A percentile compares a stretch with the other conserved stretches of the same genome.
phyloP scores from a whole-genome alignment of 2,113 vertebrate genomes.

The Anhinga anhinga region DNA sequence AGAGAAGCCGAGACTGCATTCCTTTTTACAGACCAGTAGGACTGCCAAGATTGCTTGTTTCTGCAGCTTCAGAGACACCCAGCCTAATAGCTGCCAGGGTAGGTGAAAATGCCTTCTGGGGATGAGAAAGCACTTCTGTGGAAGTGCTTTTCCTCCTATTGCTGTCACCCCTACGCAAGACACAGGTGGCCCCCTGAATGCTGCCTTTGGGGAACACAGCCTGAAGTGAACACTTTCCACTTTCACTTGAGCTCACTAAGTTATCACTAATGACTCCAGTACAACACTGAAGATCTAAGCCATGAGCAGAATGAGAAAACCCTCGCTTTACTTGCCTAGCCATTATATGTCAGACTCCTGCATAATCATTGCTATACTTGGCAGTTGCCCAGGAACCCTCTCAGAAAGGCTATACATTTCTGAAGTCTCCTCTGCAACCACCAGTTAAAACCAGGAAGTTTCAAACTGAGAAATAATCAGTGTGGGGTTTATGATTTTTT shows the following conservation, averaged over 20 bases:
- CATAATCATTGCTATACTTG: neutral
- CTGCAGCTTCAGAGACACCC: neutral
- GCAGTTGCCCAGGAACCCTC: neutral
- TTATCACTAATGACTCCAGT: neutral
- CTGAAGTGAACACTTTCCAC: neutral
- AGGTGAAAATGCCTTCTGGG: neutral
- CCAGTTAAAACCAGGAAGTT: neutral
- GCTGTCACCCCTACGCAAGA: neutral
- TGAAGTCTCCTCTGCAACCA: neutral
- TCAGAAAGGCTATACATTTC: neutral
- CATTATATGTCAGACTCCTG: neutral
- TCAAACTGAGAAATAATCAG: neutral
- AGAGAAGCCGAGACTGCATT: neutral
- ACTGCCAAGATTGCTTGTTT: neutral
- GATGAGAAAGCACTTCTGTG: neutral
- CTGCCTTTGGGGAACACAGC: neutral
- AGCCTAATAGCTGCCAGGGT: neutral
- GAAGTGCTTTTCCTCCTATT: neutral
- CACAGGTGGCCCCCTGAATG: fast-evolving
- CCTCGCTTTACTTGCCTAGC: neutral
- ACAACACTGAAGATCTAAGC: neutral
- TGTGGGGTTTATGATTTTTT: neutral
- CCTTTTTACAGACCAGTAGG: neutral
- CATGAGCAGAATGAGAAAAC: neutral
- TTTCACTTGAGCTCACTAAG: neutral